Percentiles rank a stretch among this genome's conserved stretches.
Conservation (phyloP, 2,113 vertebrate genomes). For the Axis porcinus region DNA sequence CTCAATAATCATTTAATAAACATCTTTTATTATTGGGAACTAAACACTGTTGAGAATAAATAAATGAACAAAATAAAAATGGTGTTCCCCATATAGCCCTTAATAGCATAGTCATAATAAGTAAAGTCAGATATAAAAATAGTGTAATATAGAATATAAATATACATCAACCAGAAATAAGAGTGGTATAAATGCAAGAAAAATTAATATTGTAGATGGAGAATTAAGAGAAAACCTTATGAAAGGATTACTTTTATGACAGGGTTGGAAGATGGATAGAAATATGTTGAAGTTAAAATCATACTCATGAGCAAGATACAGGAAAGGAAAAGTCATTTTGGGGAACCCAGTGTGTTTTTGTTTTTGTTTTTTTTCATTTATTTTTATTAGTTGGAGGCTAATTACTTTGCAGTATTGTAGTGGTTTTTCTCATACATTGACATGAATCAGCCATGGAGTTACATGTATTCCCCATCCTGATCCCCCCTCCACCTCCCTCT, state of each 20-base stretch:
- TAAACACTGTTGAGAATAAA: background rate
- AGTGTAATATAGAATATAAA: background rate
- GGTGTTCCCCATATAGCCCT: background rate
- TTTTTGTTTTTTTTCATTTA: too few species aligned
- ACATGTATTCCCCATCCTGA: too few species aligned
- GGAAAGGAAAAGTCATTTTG: background rate
- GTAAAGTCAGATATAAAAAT: background rate
- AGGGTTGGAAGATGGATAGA: background rate
- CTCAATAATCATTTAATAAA: background rate
- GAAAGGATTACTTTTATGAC: background rate
- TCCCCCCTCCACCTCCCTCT: too few species aligned
- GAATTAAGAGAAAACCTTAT: background rate
- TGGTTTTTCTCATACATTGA: too few species aligned
- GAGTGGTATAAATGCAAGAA: background rate
- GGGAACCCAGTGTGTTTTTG: background rate
- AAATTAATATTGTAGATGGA: background rate
- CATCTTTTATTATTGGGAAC: background rate
- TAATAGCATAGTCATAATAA: background rate
- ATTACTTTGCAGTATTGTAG: too few species aligned
- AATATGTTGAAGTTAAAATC: background rate
- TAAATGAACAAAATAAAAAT: background rate
- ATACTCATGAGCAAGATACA: background rate
- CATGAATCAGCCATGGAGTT: too few species aligned
- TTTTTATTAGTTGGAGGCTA: too few species aligned
- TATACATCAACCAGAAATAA: background rate